phyloP scores from a whole-genome alignment of 2,888 invertebrate genomes.

The Hypomecis punctinalis region DNA sequence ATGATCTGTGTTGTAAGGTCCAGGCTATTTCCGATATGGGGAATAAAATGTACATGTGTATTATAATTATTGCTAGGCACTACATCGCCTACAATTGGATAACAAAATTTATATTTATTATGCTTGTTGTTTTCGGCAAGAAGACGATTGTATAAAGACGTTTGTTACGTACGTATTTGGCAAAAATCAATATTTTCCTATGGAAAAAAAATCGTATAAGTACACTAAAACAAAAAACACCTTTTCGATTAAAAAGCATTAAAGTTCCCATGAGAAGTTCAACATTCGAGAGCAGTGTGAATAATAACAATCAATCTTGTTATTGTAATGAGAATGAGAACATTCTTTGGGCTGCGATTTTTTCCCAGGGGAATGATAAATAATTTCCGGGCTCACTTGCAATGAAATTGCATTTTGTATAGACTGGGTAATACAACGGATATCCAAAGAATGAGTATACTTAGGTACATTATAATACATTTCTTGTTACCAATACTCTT shows the following conservation, averaged over 20 bases:
- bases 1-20: no score
- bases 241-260: neutral
- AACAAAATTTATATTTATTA: no score
- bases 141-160: no score
- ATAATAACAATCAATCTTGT: conserved; percentile 16
- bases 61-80: no score
- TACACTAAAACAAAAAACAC: neutral
- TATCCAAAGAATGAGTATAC: no score
- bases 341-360: neutral
- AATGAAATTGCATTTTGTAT: neutral
- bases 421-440: neutral
- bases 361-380: conserved; percentile 13
- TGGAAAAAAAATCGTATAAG: neutral
- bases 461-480: no score
- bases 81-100: no score
- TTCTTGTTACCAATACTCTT: no score
- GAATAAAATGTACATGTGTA: no score
- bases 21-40: no score
- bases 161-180: no score
- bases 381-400: neutral
- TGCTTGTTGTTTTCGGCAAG: no score
- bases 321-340: conserved; percentile 14
- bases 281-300: conserved; percentile 13
- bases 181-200: neutral
- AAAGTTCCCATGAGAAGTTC: conserved; percentile 3